A percentile compares a stretch with the other conserved stretches of the same genome.
Evolutionary conservation across 1,140 invertebrate species (phyloP).

Genomic region (Anastrepha ludens): DNA sequence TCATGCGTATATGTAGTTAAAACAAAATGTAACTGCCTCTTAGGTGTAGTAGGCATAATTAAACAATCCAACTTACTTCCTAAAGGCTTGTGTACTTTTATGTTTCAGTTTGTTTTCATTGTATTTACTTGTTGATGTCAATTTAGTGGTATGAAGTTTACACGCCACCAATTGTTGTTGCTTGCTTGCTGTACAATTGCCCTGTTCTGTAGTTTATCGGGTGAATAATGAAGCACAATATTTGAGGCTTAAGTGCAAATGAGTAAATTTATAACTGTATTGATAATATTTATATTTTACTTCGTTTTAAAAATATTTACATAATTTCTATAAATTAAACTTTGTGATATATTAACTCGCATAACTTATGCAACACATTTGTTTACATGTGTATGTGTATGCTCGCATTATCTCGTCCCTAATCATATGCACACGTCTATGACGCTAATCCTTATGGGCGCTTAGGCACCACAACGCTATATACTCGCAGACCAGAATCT

Average conservation of each 20-base stretch:
- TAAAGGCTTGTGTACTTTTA: background rate
- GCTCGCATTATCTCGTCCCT: no score
- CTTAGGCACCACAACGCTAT: background rate
- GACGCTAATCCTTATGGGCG: background rate
- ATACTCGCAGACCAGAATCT: background rate
- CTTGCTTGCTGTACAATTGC: background rate
- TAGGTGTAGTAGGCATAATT: background rate
- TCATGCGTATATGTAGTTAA: no score
- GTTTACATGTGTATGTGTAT: no score
- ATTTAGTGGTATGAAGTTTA: background rate
- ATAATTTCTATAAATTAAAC: conserved; percentile 11
- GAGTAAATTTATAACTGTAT: background rate
- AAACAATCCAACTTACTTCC: background rate
- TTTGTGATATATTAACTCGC: conserved; percentile 14
- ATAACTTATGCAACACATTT: background rate
- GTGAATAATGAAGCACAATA: background rate
- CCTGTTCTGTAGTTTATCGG: background rate
- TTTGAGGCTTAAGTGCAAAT: background rate
- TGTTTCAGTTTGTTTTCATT: background rate
- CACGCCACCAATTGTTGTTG: background rate
- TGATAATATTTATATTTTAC: background rate
- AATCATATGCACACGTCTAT: no score
- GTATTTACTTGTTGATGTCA: background rate
- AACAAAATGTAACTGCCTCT: background rate
- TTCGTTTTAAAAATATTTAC: conserved; percentile 16